These are phyloP conservation scores for Nasonia oneida DNA, from an alignment of 2,888 invertebrate genomes.

Conservation along the genomic window DNA sequence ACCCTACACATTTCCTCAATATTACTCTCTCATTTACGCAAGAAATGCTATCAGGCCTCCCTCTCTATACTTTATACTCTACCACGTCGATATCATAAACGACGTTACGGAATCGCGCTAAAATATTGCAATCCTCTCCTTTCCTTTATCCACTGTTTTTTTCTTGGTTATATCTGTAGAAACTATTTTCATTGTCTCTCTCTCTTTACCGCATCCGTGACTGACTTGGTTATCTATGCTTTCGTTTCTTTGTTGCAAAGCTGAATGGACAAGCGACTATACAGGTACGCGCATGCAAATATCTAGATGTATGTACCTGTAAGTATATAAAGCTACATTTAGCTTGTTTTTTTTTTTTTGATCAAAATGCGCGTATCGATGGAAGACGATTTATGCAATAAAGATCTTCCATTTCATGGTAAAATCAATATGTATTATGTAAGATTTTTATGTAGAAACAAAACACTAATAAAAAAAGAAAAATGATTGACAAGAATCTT, in stretches of 20 bases:
- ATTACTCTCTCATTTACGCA: conserved; percentile 8
- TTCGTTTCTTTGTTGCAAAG: no score
- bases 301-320: no score
- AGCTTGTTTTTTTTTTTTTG: background rate
- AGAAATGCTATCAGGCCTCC: background rate
- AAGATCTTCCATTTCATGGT: background rate
- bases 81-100: background rate
- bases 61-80: no score
- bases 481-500: background rate
- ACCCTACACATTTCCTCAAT: background rate
- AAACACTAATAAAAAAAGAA: background rate
- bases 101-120: conserved; percentile 8
- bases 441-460: no score
- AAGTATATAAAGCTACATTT: background rate
- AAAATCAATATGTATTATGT: no score
- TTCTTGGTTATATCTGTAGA: background rate
- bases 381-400: no score
- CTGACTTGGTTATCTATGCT: no score
- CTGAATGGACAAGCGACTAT: background rate
- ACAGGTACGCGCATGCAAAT: background rate
- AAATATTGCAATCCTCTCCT: conserved; percentile 6
- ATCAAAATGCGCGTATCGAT: background rate
- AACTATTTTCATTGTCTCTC: no score
- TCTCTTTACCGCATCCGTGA: no score
- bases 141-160: background rate